Evolutionary conservation across 2,797 vertebrate species (phyloP), one percentile per base, ranked within the genome.

Genomic region (Falco cherrug): DNA sequence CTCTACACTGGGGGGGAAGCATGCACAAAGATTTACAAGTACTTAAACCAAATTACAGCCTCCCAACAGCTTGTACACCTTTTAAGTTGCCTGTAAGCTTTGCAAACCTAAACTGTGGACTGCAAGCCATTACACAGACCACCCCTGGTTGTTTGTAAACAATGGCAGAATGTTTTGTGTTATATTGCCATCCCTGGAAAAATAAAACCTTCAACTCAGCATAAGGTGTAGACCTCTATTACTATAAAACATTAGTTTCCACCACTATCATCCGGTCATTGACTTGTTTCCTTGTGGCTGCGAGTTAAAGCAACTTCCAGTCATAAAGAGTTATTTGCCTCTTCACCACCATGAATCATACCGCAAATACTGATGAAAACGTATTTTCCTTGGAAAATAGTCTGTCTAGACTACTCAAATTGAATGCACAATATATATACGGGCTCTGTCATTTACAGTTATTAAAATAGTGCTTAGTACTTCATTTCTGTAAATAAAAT

Each of bases 321-420:
- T 94, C 95, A 96, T 96, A 94, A 96, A 95, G 85, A 94, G 90
- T 90, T 93, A 96, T 96, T 97, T 97, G 95, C 84, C 67, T 97
- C 91, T 89, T 94, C 75, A 87, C 94, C 93, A 97, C 84, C 86
- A 97, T 95, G 94, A 97, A 97, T 97, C 97, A 97, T 95, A 96
- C 95, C 87, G 71, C 93, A 96, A 97, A 96, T 90, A 97, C 81
- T 95, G 94, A 96, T 96, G 92, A 94, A 97, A 97, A 95, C 29
- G 65, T 97, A 96, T 97, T 95, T 97, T 92, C 88, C 87, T 97
- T 97, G 96, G 96, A 97, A 95, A 95, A 95, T 83, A 88, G 67
- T 91, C 91, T 97, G 96, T 97, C 96, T 97, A 96, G 90, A 97
- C 97, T 93, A 91, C 59, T 92, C 77, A 56, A 57, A 91, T 59